phyloP scores from a whole-genome alignment of 2,888 invertebrate genomes.

The Corythucha ciliata region DNA sequence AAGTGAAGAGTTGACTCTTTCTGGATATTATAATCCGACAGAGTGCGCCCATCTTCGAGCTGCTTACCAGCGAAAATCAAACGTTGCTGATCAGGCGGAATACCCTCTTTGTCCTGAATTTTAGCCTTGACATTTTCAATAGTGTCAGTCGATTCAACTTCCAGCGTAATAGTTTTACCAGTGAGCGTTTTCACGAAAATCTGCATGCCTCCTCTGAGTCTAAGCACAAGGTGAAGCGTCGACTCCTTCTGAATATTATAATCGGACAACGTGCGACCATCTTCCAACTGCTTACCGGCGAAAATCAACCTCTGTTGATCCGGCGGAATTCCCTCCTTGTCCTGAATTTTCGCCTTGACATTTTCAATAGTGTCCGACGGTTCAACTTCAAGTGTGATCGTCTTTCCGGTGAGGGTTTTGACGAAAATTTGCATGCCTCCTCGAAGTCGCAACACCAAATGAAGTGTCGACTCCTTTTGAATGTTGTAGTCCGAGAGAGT shows the following conservation, averaged over 20 bases:
- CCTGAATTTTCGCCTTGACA: slow-evolving; percentile 45
- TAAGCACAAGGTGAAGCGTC: slow-evolving; percentile 44
- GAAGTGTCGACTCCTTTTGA: too few species aligned
- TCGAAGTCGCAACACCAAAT: too few species aligned
- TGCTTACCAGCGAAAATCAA: slow-evolving; percentile 42
- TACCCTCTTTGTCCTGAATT: slow-evolving; percentile 51
- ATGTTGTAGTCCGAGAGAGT: too few species aligned
- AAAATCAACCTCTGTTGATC: slow-evolving; percentile 48
- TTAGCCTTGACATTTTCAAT: too few species aligned
- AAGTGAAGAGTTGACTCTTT: slow-evolving; percentile 42
- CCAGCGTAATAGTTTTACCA: slow-evolving; percentile 45
- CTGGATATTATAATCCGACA: slow-evolving; percentile 51
- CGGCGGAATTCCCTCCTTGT: slow-evolving; percentile 43
- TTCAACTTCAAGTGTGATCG: slow-evolving; percentile 41
- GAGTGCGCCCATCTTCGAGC: slow-evolving; percentile 44
- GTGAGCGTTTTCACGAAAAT: slow-evolving; percentile 49
- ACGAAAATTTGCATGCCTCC: slow-evolving; percentile 54
- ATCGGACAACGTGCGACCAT: slow-evolving; percentile 49
- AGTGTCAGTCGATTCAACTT: too few species aligned
- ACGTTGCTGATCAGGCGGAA: slow-evolving; percentile 50
- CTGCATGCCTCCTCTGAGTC: slow-evolving; percentile 51
- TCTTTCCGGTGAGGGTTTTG: slow-evolving; percentile 43
- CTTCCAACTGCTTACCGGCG: slow-evolving; percentile 51
- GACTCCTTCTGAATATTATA: slow-evolving; percentile 51
- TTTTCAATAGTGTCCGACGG: slow-evolving; percentile 48